Conservation (phyloP, 2,888 invertebrate species). For the Idaea dimidiata region DNA sequence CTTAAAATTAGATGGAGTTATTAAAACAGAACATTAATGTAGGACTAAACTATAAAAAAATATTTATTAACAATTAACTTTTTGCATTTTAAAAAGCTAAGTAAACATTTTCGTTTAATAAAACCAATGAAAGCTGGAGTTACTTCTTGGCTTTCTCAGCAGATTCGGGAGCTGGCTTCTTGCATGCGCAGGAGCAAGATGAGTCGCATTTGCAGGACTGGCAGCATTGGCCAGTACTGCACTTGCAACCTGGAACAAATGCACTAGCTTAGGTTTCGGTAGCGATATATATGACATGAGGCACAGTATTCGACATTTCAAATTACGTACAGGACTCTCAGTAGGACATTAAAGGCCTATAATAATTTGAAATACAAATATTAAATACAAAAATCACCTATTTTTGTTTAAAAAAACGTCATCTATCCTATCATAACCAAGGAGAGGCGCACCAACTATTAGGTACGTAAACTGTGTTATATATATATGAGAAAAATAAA, state of each 20-base stretch:
- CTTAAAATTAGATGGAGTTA: neutral
- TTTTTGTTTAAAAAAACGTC: too few species aligned
- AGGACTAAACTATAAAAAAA: neutral
- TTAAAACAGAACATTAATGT: neutral
- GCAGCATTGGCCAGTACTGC: slow-evolving; percentile 64
- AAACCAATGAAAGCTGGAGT: neutral
- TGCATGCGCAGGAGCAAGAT: slow-evolving; percentile 64
- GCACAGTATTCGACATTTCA: too few species aligned
- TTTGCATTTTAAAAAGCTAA: neutral
- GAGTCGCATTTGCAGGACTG: slow-evolving; percentile 67
- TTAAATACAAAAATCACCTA: too few species aligned
- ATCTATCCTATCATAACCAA: too few species aligned
- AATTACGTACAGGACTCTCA: too few species aligned
- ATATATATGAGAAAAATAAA: too few species aligned
- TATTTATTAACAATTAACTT: neutral
- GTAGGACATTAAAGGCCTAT: too few species aligned
- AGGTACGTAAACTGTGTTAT: too few species aligned
- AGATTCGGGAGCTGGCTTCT: slow-evolving; percentile 44
- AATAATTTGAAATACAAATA: too few species aligned
- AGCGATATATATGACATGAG: too few species aligned
- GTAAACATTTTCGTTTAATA: neutral
- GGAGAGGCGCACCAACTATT: too few species aligned
- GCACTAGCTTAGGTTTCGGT: neutral
- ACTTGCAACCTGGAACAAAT: slow-evolving; percentile 63
- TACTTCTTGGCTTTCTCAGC: slow-evolving; percentile 56